Evolutionary conservation across 2,797 vertebrate genomes (phyloP), one percentile per base, ranked within the genome.

Genomic region (Pagetopsis macropterus): DNA sequence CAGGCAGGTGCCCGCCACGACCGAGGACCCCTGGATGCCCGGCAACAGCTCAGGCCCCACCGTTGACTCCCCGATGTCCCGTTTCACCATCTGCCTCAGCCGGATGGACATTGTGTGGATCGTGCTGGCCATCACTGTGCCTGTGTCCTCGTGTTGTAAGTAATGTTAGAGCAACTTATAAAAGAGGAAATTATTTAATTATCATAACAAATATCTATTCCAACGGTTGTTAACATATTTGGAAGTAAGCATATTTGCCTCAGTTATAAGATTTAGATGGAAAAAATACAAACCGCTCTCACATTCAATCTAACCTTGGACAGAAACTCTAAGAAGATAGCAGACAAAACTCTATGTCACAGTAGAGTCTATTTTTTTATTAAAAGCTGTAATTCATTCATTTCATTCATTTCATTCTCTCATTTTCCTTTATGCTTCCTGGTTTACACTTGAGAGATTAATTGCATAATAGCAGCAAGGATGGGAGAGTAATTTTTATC

Each of bases 51-150:
- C 98, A 9, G 96, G 95, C 79, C 95, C 97, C 0, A 92, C 92
- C 0, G 91, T 93, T 3, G 92, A 95, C 85, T 86, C 96, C 23
- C 92, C 96, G 1, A 90, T 93, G 11, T 93, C 96, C 74, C 95
- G 93, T 84, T 89, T 92, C 77, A 95, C 95, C 82, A 96, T 99
- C 94, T 99, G 98, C 83, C 90, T 99, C 84, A 96, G 95, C 94
- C 96, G 95, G 94, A 96, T 98, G 96, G 97, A 99, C 89, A 95
- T 99, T 46, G 95, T 96, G 87, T 99, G 98, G 98, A 97, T 99
- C 75, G 95, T 99, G 86, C 87, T 99, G 86, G 97, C 96, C 76
- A 97, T 99, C 94, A 97, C 96, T 1, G 97, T 99, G 77, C 96
- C 96, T 54, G 96, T 98, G 91, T 97, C 97, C 56, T 96, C 97